phyloP scores from a whole-genome alignment of 2,797 vertebrate species.

The Neostethus bicornis region DNA sequence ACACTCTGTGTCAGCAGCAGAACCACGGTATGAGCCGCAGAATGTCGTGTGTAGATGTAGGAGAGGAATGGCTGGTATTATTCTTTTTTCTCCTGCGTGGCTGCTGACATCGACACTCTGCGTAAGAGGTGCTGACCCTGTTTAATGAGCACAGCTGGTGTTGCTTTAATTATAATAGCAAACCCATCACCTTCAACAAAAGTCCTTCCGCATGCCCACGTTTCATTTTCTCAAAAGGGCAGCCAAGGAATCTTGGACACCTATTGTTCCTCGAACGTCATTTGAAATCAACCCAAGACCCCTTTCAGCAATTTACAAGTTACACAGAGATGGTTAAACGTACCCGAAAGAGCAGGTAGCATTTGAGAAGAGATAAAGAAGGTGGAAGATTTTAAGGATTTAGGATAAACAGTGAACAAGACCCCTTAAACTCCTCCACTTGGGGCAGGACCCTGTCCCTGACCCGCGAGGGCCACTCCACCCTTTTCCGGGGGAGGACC shows the following conservation, averaged over 20 bases:
- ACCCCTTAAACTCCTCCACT: too few relatives aligned
- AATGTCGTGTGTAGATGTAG: conserved; percentile 46
- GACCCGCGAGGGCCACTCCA: too few relatives aligned
- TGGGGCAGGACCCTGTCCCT: too few relatives aligned
- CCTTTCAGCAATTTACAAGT: conserved; percentile 16
- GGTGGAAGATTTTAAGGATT: too few relatives aligned
- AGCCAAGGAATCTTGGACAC: conserved; percentile 17
- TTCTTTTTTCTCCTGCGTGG: conserved; percentile 47
- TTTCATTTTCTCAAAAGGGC: conserved; percentile 57
- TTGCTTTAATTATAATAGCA: conserved; percentile 21
- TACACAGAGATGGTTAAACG: conserved; percentile 19
- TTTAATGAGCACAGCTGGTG: conserved; percentile 49
- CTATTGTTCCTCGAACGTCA: conserved; percentile 22
- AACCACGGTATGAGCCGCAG: conserved; percentile 31
- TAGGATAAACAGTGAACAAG: too few relatives aligned
- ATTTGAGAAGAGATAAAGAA: conserved; percentile 50
- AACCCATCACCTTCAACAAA: conserved; percentile 27
- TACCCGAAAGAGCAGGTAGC: conserved; percentile 16
- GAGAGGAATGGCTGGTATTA: conserved; percentile 73
- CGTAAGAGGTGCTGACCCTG: conserved; percentile 44
- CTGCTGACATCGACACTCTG: conserved; percentile 44
- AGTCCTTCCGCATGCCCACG: conserved; percentile 16
- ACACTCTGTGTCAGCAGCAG: conserved; percentile 51
- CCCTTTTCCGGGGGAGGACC: too few relatives aligned
- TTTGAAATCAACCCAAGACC: conserved; percentile 10